Percentiles rank a stretch among this genome's conserved stretches.
Conservation (phyloP, 2,888 invertebrate genomes). For the Lottia gigantea region DNA sequence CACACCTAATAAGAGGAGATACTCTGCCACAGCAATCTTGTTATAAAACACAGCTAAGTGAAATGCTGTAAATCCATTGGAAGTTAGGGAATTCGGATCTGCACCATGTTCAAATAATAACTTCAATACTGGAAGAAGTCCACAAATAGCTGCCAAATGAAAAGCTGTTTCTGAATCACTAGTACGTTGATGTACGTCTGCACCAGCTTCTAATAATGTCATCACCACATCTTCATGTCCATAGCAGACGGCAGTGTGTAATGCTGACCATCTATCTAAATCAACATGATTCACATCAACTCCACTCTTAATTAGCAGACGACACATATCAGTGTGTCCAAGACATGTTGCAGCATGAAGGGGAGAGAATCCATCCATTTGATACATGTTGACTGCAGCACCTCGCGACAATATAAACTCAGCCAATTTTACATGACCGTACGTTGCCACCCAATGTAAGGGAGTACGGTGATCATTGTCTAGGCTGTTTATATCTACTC, state of each 20-base stretch:
- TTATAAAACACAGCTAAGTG: slow-evolving; percentile 56
- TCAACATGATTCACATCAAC: slow-evolving; percentile 51
- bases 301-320: slow-evolving; percentile 44
- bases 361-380: slow-evolving; percentile 60
- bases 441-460: slow-evolving; percentile 56
- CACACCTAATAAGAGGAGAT: slow-evolving; percentile 48
- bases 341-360: slow-evolving; percentile 60
- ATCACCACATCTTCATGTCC: slow-evolving; percentile 49
- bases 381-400: slow-evolving; percentile 49
- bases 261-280: slow-evolving; percentile 59
- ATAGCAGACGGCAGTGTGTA: slow-evolving; percentile 60
- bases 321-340: slow-evolving; percentile 46
- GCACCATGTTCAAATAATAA: slow-evolving; percentile 43
- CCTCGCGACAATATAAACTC: slow-evolving; percentile 46
- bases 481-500: slow-evolving; percentile 48
- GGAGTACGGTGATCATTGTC: slow-evolving; percentile 57
- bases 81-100: slow-evolving; percentile 42
- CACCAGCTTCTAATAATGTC: slow-evolving; percentile 45
- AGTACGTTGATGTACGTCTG: slow-evolving; percentile 44
- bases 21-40: slow-evolving; percentile 46
- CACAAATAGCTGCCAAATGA: slow-evolving; percentile 56
- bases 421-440: slow-evolving; percentile 39
- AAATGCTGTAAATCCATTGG: slow-evolving; percentile 53
- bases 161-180: slow-evolving; percentile 51
- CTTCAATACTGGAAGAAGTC: slow-evolving; percentile 43